Conservation (phyloP, 2,888 invertebrate genomes). For the Tinea semifulvella region DNA sequence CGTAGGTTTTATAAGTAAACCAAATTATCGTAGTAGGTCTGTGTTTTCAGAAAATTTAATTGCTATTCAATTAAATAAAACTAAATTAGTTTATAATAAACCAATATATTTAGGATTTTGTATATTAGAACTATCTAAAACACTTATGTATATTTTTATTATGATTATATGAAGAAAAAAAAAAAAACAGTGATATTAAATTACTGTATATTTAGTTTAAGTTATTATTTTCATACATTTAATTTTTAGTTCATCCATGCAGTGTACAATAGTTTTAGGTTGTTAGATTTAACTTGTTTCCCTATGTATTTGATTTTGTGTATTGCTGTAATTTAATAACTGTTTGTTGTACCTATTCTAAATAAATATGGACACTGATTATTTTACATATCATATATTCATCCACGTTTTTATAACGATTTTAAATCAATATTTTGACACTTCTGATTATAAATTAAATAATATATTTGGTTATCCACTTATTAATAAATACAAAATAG, state of each 20-base stretch:
- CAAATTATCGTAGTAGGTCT: constrained; percentile 29
- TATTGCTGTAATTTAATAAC: too few relatives aligned
- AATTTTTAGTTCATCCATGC: too few relatives aligned
- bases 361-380: constrained; percentile 25
- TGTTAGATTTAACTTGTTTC: too few relatives aligned
- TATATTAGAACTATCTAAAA: constrained; percentile 21
- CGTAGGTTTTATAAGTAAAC: constrained; percentile 22
- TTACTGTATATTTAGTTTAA: too few relatives aligned
- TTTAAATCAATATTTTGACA: constrained; percentile 22
- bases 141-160: constrained; percentile 23
- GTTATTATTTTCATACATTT: too few relatives aligned
- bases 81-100: constrained; percentile 20
- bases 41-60: constrained; percentile 30
- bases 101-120: constrained; percentile 23
- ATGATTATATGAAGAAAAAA: constrained; percentile 20
- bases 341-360: too few relatives aligned
- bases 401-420: too few relatives aligned
- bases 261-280: too few relatives aligned
- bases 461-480: constrained; percentile 25
- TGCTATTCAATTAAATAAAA: constrained; percentile 21
- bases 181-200: constrained; percentile 15
- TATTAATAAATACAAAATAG: constrained; percentile 26
- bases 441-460: constrained; percentile 25
- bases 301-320: too few relatives aligned
- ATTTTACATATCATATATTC: constrained; percentile 23